Percentiles rank a stretch among this genome's conserved stretches.
phyloP scores from a whole-genome alignment of 2,888 invertebrate species.

The Drosophila melanocephala region DNA sequence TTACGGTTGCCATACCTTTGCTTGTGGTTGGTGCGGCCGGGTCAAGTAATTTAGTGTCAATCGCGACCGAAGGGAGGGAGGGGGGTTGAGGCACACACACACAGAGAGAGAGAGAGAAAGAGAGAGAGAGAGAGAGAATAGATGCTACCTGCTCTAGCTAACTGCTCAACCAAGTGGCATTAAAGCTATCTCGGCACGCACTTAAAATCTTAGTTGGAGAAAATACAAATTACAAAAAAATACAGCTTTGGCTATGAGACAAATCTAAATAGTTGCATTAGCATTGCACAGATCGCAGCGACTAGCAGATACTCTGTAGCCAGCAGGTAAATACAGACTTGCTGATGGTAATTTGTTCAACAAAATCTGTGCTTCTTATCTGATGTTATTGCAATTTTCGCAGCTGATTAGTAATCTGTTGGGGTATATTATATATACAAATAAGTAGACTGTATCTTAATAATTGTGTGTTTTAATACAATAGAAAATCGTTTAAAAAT shows the following conservation, averaged over 20 bases:
- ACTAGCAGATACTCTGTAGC: neutral
- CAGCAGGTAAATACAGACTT: neutral
- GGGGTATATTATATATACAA: neutral
- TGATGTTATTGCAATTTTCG: neutral
- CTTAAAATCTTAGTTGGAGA: neutral
- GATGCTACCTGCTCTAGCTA: neutral
- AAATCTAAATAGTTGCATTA: neutral
- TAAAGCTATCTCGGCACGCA: neutral
- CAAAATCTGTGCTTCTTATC: neutral
- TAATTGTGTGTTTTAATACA: neutral
- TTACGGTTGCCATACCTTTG: slow-evolving; percentile 74
- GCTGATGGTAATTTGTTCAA: no score
- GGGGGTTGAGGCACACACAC: neutral
- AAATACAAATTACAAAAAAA: neutral
- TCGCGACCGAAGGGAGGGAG: neutral
- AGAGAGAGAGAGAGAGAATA: neutral
- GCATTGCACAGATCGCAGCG: neutral
- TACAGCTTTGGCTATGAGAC: neutral
- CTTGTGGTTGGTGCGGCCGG: slow-evolving; percentile 73
- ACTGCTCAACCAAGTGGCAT: neutral
- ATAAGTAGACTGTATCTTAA: neutral
- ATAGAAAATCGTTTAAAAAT: neutral
- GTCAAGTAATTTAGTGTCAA: slow-evolving; percentile 72
- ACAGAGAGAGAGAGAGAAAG: neutral
- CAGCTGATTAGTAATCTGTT: neutral